Conservation (phyloP, 2,113 vertebrate species). For the Theristicus caerulescens region DNA sequence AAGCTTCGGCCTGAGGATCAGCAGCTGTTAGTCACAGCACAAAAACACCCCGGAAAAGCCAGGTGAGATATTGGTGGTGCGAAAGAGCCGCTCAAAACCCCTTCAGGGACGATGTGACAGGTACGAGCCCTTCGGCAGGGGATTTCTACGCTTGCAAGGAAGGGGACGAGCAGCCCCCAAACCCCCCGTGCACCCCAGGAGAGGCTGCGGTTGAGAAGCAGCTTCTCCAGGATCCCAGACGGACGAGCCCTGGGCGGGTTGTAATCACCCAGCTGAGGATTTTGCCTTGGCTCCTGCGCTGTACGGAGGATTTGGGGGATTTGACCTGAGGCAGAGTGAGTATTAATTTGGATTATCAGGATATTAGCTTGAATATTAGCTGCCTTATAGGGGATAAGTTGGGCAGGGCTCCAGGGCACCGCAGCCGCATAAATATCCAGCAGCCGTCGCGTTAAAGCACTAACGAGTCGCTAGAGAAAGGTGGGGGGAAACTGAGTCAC, state of each 20-base stretch:
- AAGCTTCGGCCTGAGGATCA: not conserved
- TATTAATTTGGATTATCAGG: not conserved
- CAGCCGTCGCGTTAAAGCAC: not conserved
- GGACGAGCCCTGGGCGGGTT: not conserved
- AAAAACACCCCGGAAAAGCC: not conserved
- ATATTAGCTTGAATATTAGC: not conserved
- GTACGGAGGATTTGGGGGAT: not conserved
- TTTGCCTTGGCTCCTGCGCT: not conserved
- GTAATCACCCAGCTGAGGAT: not conserved
- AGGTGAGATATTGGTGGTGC: not conserved
- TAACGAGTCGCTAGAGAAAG: not conserved
- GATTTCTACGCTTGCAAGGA: too few relatives aligned
- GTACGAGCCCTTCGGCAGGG: fast-evolving
- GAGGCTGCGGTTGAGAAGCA: fast-evolving
- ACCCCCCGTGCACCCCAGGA: not conserved
- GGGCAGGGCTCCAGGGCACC: not conserved
- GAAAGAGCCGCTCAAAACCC: not conserved
- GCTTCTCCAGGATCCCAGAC: not conserved
- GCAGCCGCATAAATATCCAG: not conserved
- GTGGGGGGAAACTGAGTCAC: not conserved
- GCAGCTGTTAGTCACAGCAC: fast-evolving
- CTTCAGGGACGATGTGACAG: not conserved
- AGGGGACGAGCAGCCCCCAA: not conserved
- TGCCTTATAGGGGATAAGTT: not conserved
- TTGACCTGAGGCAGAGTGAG: not conserved